phyloP scores from a whole-genome alignment of 2,113 vertebrate genomes.

The Mustela nigripes region DNA sequence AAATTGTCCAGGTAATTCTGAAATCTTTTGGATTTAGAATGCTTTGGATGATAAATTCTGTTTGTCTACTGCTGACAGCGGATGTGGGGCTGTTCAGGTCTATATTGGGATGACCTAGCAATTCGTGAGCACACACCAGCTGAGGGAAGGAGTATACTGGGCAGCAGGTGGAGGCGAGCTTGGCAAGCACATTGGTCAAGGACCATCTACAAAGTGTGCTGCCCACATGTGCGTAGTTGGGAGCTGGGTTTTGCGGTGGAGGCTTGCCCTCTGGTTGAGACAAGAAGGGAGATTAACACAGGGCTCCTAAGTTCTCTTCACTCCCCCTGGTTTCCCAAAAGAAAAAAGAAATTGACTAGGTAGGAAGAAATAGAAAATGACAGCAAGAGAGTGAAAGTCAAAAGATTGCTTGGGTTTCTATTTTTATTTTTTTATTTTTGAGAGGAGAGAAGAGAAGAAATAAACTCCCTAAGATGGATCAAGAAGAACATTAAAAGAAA shows the following conservation, averaged over 20 bases:
- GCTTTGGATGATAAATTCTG: not conserved
- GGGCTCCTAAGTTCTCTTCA: not conserved
- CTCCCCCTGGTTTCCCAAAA: not conserved
- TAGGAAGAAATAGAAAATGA: conserved; percentile 50
- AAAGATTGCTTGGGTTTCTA: conserved; percentile 33
- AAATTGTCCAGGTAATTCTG: not conserved
- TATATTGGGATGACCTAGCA: conserved; percentile 8
- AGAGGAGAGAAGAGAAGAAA: conserved; percentile 35
- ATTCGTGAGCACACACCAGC: not conserved
- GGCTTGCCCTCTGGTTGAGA: not conserved
- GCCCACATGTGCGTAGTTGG: not conserved
- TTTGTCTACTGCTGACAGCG: not conserved
- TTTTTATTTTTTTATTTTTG: conserved; percentile 67
- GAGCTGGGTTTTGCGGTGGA: not conserved
- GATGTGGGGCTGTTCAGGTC: not conserved
- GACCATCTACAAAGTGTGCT: not conserved
- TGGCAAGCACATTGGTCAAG: not conserved
- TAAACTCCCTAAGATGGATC: not conserved
- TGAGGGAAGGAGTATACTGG: not conserved
- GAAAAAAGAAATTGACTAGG: not conserved
- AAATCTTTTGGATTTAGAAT: conserved; percentile 46
- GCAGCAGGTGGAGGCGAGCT: not conserved
- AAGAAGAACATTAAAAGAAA: not conserved
- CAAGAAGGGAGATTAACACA: not conserved
- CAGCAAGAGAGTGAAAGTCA: conserved; percentile 17